These are phyloP conservation scores for Scaptomyza hsui DNA, from an alignment of 1,140 invertebrate species.

Conservation along the genomic window DNA sequence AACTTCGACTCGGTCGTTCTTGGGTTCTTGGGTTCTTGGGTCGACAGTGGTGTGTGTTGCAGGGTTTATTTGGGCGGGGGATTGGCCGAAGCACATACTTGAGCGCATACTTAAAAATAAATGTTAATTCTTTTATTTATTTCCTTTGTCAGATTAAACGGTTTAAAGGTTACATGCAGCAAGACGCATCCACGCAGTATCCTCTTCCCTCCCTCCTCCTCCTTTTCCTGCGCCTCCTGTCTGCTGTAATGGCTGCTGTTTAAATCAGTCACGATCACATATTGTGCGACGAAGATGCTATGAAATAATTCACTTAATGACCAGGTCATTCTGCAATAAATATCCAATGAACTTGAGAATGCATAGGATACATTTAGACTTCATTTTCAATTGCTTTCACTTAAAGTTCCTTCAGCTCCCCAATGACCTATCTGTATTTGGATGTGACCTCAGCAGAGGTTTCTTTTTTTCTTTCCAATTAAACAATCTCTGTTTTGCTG, in stretches of 20 bases:
- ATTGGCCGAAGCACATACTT: slow-evolving; percentile 54
- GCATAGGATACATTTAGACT: neutral
- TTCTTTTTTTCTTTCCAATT: neutral
- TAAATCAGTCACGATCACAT: slow-evolving; percentile 45
- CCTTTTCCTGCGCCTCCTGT: slow-evolving; percentile 17
- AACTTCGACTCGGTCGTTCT: slow-evolving; percentile 25
- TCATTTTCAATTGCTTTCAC: too few relatives aligned
- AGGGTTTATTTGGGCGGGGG: slow-evolving; percentile 14
- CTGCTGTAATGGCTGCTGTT: slow-evolving; percentile 32
- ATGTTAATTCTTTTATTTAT: slow-evolving; percentile 83
- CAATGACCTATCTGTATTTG: neutral
- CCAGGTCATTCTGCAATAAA: slow-evolving; percentile 14
- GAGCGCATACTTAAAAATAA: slow-evolving; percentile 76
- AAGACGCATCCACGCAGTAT: slow-evolving; percentile 16
- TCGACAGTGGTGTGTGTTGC: slow-evolving; percentile 20
- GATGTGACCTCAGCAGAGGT: slow-evolving; percentile 9
- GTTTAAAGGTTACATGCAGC: slow-evolving; percentile 72
- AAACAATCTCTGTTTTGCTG: slow-evolving; percentile 5
- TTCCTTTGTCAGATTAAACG: slow-evolving; percentile 82
- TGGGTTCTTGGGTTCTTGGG: neutral
- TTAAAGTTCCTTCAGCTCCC: neutral
- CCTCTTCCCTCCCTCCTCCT: slow-evolving; percentile 24
- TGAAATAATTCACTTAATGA: slow-evolving; percentile 40
- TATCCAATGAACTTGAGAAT: slow-evolving; percentile 1
- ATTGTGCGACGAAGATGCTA: slow-evolving; percentile 15